phyloP scores from a whole-genome alignment of 2,797 vertebrate species.

The Enteromius unitaeniatus region DNA sequence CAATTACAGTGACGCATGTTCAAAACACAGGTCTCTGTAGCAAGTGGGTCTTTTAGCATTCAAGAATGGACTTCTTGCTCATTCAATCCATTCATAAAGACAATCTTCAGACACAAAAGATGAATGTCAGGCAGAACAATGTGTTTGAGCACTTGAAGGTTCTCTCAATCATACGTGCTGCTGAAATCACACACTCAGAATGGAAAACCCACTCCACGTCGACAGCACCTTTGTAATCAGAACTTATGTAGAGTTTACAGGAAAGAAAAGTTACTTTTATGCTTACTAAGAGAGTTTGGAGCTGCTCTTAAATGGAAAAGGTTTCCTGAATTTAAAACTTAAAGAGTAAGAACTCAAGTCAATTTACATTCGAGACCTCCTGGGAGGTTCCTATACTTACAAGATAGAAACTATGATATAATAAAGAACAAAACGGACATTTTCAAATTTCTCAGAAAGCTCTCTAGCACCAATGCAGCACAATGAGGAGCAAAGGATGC shows the following conservation, averaged over 20 bases:
- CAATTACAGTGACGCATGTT: neutral
- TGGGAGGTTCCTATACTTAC: neutral
- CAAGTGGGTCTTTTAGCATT: constrained; percentile 1
- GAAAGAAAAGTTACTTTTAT: neutral
- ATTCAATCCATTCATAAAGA: neutral
- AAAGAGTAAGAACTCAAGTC: neutral
- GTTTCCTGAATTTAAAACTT: neutral
- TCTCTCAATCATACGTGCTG: neutral
- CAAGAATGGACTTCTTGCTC: neutral
- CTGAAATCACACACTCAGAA: neutral
- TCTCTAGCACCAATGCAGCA: constrained; percentile 10
- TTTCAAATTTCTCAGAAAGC: neutral
- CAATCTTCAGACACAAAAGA: neutral
- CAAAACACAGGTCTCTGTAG: neutral
- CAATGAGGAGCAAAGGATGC: neutral
- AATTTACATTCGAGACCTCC: neutral
- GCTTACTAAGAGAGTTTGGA: neutral
- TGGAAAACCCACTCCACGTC: neutral
- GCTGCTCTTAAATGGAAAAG: neutral
- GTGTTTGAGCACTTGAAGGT: neutral
- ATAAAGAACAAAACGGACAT: neutral
- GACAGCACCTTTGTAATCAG: constrained; percentile 15
- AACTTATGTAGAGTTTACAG: neutral
- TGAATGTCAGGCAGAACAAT: constrained; percentile 3
- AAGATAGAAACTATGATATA: neutral